Base-by-base conservation (phyloP, 2,888 invertebrate species). In the Hecatera dysodea region DNA sequence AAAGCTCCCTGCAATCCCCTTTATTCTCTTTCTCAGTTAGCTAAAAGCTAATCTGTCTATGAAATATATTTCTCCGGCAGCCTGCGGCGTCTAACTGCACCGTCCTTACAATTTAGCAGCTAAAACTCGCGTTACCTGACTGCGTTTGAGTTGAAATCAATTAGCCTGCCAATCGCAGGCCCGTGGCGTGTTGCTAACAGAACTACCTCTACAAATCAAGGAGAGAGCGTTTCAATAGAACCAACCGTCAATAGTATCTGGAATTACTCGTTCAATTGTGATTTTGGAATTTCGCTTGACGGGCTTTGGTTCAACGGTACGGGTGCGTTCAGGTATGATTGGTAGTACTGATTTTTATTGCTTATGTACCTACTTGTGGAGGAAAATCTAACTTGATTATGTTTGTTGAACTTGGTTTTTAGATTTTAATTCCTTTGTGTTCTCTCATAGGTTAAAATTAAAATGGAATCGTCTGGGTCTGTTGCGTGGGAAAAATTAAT, bases 151-250 rank as follows among this genome's bases (percentile, higher is more conserved):
- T 86, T 74, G 87, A 85, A 91, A 90, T 90, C 91, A 91, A 91
- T 92, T 92, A 90, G 89, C 73, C 89, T 91, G 92, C 89, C 92
- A 91, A 86, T 83, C 78, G 86, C 90, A 91, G 82, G 59, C 81
- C 44, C 70, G 63, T 48, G 17, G 69, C 50, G 70, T 61, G 59
- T 65, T 73, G 65, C 68, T 60, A 80, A 53, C 75, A 69, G 78
- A 67, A 56, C 61, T 72, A 79, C 63, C 76, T 68, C 61, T 57
- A 83, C 78, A 81, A 85, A 83, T 85, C 81, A 80, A 72, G 61
- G 74, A 44, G 75, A 65, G 72, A 81, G 55, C 59, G 67, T 52
- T 78, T 81, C 78, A 69, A 81, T 75, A 57, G 65, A 65, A 64
- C 22, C 22, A 75, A 50, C 44, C 57, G 72, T 80, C 83, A 61